These are phyloP conservation scores for Unio delphinus DNA, from an alignment of 2,888 invertebrate genomes.

Conservation along the genomic window DNA sequence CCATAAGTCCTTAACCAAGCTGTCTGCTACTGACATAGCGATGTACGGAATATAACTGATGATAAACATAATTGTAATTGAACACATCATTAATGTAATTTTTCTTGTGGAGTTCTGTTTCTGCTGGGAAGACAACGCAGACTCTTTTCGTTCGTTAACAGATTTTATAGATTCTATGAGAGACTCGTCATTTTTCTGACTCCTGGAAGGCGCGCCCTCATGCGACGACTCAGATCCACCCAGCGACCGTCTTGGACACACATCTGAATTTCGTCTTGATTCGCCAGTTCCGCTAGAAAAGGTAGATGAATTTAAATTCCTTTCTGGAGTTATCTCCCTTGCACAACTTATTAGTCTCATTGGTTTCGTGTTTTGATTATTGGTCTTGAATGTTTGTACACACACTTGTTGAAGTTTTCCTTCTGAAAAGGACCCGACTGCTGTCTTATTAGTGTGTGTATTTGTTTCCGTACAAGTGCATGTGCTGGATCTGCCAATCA, in stretches of 20 bases:
- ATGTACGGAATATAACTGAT: conserved; percentile 37
- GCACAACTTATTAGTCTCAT: too few relatives aligned
- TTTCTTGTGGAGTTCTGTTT: conserved; percentile 12
- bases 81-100: conserved; percentile 41
- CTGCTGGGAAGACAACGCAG: background rate
- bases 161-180: conserved; percentile 10
- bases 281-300: too few relatives aligned
- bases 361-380: too few relatives aligned
- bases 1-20: conserved; percentile 26
- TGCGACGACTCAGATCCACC: too few relatives aligned
- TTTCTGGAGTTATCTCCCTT: too few relatives aligned
- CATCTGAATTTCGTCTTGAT: too few relatives aligned
- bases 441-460: background rate
- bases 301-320: too few relatives aligned
- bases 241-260: too few relatives aligned
- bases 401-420: background rate
- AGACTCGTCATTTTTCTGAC: too few relatives aligned
- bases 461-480: background rate
- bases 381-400: background rate
- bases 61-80: conserved; percentile 37
- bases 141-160: conserved; percentile 4
- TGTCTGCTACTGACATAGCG: conserved; percentile 24
- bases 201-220: background rate
- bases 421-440: too few relatives aligned
- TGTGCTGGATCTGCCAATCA: background rate